Conservation (phyloP, 1,140 invertebrate species). For the Orius laevigatus region DNA sequence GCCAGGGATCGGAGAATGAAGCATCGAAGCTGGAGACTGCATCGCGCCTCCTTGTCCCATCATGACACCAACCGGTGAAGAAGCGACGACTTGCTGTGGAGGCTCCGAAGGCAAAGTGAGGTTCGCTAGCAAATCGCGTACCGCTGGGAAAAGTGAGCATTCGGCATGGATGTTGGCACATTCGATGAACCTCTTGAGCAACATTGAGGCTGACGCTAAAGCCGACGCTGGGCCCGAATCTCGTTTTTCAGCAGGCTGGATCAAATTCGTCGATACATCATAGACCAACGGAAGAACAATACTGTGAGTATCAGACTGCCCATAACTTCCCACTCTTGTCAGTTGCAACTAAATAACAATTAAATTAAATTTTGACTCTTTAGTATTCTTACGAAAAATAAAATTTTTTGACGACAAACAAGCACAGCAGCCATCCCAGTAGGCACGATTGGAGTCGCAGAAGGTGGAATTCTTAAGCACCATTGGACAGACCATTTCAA, state of each 20-base stretch:
- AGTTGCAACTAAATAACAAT: conserved; percentile 56
- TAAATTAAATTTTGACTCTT: not conserved
- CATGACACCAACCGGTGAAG: conserved; percentile 13
- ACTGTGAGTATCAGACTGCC: not conserved
- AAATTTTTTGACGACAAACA: conserved; percentile 65
- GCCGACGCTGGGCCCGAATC: conserved; percentile 42
- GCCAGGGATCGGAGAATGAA: conserved; percentile 17
- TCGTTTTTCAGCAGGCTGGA: conserved; percentile 66
- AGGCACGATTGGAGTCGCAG: conserved; percentile 64
- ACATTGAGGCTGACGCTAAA: conserved; percentile 42
- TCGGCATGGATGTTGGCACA: conserved; percentile 42
- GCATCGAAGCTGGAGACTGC: conserved; percentile 18
- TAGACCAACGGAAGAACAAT: conserved; percentile 78
- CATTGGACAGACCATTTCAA: conserved; percentile 76
- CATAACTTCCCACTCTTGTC: conserved; percentile 47
- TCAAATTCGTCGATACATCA: conserved; percentile 68
- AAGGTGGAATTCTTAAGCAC: conserved; percentile 78
- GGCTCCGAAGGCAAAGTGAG: conserved; percentile 54
- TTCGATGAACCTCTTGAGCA: conserved; percentile 49
- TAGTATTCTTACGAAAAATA: conserved; percentile 63
- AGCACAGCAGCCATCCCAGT: conserved; percentile 69
- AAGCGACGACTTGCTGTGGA: conserved; percentile 24
- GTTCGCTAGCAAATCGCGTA: conserved; percentile 69
- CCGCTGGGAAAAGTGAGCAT: conserved; percentile 75
- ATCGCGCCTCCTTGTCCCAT: conserved; percentile 11